Evolutionary conservation across 2,113 vertebrate genomes (phyloP), one percentile per base, ranked within the genome.

Genomic region (Sebastes schlegelii): DNA sequence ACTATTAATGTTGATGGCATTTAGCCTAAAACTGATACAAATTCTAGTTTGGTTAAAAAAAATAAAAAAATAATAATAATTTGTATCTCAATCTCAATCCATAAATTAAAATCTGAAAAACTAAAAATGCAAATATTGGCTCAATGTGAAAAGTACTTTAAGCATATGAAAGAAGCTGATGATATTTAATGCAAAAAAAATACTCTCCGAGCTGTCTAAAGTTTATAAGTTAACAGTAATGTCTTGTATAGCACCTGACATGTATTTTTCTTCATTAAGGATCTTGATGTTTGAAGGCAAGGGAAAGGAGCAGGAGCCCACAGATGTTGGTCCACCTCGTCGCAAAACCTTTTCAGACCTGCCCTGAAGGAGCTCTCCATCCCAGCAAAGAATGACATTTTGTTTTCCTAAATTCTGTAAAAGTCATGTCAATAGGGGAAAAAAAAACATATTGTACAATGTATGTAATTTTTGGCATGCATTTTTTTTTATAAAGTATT

Each of bases 201-300:
- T 26, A 26, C 26, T 26, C 26, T 26, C 26, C 26, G 26, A 26
- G 26, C 26, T 26, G 51, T 52, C 17, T 49, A 48, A 12, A 52
- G 0, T 34, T 48, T 26, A 55, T 2, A 62, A 17, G 2, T 79
- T 10, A 65, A 12, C 8, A 13, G 16, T 4, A 54, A 64, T 34
- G 23, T 10, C 14, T 45, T 65, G 5, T 5, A 58, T 23, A 82
- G 5, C 13, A 62, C n/a, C 40, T 84, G 34, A 82, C n/a, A 4
- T 52, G 14, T 13, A 0, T 1, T 82, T 74, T 48, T 78, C 42
- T 54, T 67, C 12, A 17, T 88, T 7, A 83, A 97, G 96, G 93
- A 97, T 96, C 79, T 88, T 97, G 86, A 96, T 96, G 95, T 97
- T 95, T 70, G 96, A 97, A 80, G 94, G 93, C 67, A 96, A 93